These are phyloP conservation scores for Oryctes rhinoceros DNA, from an alignment of 1,140 invertebrate species.

Conservation along the genomic window DNA sequence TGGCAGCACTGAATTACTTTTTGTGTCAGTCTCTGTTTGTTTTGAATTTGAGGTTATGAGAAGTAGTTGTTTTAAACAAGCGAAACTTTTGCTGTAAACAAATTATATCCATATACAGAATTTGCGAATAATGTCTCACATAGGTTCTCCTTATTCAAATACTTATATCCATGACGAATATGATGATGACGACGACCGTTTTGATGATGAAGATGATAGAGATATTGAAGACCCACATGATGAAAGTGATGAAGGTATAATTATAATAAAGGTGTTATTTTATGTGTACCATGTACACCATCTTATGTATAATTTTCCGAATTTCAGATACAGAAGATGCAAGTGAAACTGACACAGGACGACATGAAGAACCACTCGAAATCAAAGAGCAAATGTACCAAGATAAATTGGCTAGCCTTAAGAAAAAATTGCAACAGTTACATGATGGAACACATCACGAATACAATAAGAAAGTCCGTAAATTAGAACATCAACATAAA, in stretches of 20 bases:
- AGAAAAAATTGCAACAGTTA: slow-evolving; percentile 89
- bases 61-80: too few species aligned
- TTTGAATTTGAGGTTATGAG: too few species aligned
- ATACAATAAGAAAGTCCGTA: slow-evolving; percentile 81
- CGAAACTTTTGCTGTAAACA: too few species aligned
- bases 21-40: too few species aligned
- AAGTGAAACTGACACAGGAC: slow-evolving; percentile 86
- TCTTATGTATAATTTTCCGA: neutral
- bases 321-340: slow-evolving; percentile 83
- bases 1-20: too few species aligned
- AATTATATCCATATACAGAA: neutral
- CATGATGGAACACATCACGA: slow-evolving; percentile 88
- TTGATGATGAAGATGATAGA: slow-evolving; percentile 51
- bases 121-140: slow-evolving; percentile 43
- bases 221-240: slow-evolving; percentile 49
- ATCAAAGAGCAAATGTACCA: slow-evolving; percentile 96
- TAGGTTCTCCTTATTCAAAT: slow-evolving; percentile 53
- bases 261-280: neutral
- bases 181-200: slow-evolving; percentile 54
- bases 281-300: neutral
- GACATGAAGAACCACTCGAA: slow-evolving; percentile 82
- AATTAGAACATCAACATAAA: slow-evolving; percentile 82
- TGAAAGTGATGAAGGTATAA: slow-evolving; percentile 53
- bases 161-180: slow-evolving; percentile 52
- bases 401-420: slow-evolving; percentile 88